Evolutionary conservation across 2,797 vertebrate species (phyloP).

Genomic region (Betta splendens): DNA sequence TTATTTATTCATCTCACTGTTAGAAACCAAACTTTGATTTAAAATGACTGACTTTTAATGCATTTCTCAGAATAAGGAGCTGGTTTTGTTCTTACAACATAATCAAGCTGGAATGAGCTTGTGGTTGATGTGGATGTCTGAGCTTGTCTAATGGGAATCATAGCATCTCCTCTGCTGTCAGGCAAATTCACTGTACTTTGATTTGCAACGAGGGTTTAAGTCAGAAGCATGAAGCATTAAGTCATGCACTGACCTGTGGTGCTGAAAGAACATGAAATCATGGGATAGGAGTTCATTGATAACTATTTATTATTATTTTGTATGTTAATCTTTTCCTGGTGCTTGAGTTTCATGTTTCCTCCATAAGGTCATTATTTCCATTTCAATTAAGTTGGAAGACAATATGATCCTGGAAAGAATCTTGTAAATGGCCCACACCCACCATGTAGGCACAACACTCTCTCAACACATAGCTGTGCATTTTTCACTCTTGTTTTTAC

Average conservation of each 20-base stretch:
- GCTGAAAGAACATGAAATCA: background rate
- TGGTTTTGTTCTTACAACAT: conserved; percentile 5
- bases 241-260: conserved; percentile 6
- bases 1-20: background rate
- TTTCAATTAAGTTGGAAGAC: background rate
- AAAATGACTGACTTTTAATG: background rate
- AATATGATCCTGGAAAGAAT: background rate
- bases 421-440: no score
- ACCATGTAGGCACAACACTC: background rate
- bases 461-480: no score
- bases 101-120: conserved; percentile 45
- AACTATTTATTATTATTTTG: background rate
- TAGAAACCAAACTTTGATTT: background rate
- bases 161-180: conserved; percentile 11
- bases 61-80: background rate
- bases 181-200: background rate
- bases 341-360: background rate
- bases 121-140: conserved; percentile 49
- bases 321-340: background rate
- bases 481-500: no score
- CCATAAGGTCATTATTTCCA: background rate
- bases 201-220: background rate
- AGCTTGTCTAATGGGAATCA: conserved; percentile 43
- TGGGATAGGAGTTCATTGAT: no score
- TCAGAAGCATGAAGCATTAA: background rate